Conservation (phyloP, 2,888 invertebrate genomes). For the Merodon equestris region DNA sequence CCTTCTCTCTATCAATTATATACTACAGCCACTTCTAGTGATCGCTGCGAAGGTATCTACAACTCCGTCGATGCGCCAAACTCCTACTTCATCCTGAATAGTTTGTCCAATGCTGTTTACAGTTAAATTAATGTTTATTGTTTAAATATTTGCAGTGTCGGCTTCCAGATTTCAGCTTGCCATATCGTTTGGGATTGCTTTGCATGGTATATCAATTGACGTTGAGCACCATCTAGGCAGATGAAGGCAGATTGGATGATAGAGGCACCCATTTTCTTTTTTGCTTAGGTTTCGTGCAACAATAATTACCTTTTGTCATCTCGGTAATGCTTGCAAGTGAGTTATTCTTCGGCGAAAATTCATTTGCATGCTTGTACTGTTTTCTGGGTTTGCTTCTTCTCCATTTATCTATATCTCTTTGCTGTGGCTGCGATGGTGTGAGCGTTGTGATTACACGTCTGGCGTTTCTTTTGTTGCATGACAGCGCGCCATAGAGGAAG, state of each 20-base stretch:
- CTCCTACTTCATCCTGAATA: slow-evolving; percentile 32
- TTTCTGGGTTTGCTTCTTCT: too few species aligned
- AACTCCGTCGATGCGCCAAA: too few species aligned
- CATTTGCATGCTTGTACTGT: slow-evolving; percentile 52
- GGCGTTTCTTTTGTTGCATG: slow-evolving; percentile 56
- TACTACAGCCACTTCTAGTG: background rate
- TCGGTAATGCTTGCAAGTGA: slow-evolving; percentile 25
- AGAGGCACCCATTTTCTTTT: too few species aligned
- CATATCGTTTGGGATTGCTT: slow-evolving; percentile 40
- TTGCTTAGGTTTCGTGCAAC: slow-evolving; percentile 34
- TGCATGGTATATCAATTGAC: slow-evolving; percentile 28
- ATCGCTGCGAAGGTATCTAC: too few species aligned
- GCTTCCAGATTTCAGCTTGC: slow-evolving; percentile 49
- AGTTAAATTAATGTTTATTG: slow-evolving; percentile 67
- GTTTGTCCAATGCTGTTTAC: slow-evolving; percentile 64
- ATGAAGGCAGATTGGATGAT: slow-evolving; percentile 5
- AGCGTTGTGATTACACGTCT: slow-evolving; percentile 21
- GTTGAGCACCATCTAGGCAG: background rate
- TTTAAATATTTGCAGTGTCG: slow-evolving; percentile 59
- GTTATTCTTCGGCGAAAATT: slow-evolving; percentile 25
- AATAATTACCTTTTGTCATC: slow-evolving; percentile 64
- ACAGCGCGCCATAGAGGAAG: slow-evolving; percentile 22
- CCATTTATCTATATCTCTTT: background rate
- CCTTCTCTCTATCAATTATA: slow-evolving; percentile 8
- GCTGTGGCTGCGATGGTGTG: slow-evolving; percentile 2